These are phyloP conservation scores for Iphiclides podalirius DNA, from an alignment of 2,888 invertebrate genomes.

Conservation along the genomic window DNA sequence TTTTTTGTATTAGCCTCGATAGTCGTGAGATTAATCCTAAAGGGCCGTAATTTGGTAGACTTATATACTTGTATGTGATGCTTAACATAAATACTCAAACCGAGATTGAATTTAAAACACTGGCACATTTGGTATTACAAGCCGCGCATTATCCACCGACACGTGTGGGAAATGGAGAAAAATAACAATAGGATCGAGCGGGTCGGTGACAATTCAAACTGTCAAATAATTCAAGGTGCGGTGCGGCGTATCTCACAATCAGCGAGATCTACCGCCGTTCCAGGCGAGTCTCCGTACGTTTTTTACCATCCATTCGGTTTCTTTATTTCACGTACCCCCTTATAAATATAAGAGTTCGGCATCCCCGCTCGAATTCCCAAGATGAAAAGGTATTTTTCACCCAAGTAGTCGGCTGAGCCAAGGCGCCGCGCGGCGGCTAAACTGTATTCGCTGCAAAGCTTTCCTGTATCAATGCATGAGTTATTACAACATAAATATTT, in stretches of 20 bases:
- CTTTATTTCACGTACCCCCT: conserved; percentile 70
- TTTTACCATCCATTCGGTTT: conserved; percentile 68
- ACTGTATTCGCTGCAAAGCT: conserved; percentile 50
- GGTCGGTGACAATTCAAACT: conserved; percentile 66
- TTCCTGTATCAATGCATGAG: conserved; percentile 49
- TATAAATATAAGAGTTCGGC: conserved; percentile 75
- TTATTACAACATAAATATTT: conserved; percentile 37
- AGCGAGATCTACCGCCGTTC: conserved; percentile 65
- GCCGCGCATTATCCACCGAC: conserved; percentile 48
- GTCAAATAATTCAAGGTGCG: conserved; percentile 74
- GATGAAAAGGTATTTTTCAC: conserved; percentile 75
- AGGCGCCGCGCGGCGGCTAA: conserved; percentile 41
- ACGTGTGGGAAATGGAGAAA: conserved; percentile 44
- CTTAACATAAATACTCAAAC: too few species aligned
- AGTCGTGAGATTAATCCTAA: too few species aligned
- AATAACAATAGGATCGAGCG: conserved; percentile 54
- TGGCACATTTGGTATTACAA: conserved; percentile 42
- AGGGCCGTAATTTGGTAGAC: too few species aligned
- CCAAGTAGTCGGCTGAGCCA: conserved; percentile 46
- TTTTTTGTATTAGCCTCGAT: too few species aligned
- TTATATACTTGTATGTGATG: too few species aligned
- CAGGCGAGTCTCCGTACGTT: conserved; percentile 45
- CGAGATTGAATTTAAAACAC: too few species aligned
- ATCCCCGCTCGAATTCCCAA: conserved; percentile 71
- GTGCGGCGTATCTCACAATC: conserved; percentile 71